Conservation (phyloP, 2,888 invertebrate genomes). For the Oscheius sp. region DNA sequence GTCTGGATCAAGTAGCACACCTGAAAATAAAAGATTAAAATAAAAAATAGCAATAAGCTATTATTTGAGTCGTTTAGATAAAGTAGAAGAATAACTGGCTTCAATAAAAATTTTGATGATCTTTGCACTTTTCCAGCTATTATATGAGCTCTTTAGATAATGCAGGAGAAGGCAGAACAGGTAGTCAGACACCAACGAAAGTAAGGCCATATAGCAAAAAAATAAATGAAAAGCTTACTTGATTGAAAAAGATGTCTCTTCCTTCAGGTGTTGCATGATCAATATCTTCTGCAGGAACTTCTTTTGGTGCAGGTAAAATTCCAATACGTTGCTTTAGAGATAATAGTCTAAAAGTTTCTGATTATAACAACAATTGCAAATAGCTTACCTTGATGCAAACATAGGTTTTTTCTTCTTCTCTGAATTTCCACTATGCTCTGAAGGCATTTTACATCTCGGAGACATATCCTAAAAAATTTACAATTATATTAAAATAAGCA, state of each 20-base stretch:
- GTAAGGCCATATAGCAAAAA: no score
- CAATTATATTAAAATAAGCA: no score
- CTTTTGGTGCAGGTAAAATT: constrained; percentile 28
- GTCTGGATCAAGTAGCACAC: neutral
- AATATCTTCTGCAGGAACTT: constrained; percentile 35
- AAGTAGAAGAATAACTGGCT: no score
- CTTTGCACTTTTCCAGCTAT: no score
- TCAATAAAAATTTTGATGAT: no score
- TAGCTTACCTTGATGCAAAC: neutral
- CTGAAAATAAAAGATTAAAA: neutral
- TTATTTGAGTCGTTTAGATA: no score
- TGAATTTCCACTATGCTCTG: neutral
- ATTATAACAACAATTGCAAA: neutral
- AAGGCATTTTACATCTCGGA: no score
- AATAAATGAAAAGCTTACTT: constrained; percentile 9
- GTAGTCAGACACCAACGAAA: no score
- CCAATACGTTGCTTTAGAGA: constrained; percentile 30
- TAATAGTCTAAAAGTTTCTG: constrained; percentile 13
- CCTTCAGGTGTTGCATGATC: constrained; percentile 33
- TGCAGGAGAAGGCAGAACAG: no score
- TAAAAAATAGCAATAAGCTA: neutral
- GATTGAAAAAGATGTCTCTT: constrained; percentile 30
- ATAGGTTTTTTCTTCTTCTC: neutral
- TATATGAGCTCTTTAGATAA: no score
- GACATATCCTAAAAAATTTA: no score